phyloP scores from a whole-genome alignment of 2,797 vertebrate genomes.

The Enteromius paludinosus region DNA sequence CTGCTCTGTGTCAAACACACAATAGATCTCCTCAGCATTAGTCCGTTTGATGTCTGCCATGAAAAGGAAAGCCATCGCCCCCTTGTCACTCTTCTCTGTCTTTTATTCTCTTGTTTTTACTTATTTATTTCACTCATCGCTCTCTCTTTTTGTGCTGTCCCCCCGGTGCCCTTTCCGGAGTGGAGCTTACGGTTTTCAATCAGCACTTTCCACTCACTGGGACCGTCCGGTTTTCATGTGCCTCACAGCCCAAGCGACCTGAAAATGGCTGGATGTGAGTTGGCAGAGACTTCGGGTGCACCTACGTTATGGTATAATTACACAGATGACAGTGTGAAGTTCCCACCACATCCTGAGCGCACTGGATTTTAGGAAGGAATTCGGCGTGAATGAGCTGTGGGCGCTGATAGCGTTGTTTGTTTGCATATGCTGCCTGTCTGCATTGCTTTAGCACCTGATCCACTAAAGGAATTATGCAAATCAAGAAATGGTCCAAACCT shows the following conservation, averaged over 20 bases:
- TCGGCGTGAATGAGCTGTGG: neutral
- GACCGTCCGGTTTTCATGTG: constrained; percentile 16
- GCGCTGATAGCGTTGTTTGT: neutral
- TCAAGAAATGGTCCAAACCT: neutral
- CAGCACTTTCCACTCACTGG: constrained; percentile 73
- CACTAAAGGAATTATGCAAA: neutral
- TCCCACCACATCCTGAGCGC: neutral
- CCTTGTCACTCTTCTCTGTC: constrained; percentile 45
- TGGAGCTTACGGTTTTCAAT: constrained; percentile 65
- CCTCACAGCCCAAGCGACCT: neutral
- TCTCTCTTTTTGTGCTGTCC: constrained; percentile 67
- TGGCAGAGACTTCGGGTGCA: neutral
- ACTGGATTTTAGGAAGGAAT: neutral
- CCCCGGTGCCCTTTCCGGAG: constrained; percentile 64
- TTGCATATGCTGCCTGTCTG: neutral
- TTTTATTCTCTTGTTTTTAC: constrained; percentile 60
- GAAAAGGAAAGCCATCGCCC: constrained; percentile 45
- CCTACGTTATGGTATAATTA: neutral
- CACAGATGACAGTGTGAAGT: constrained; percentile 2
- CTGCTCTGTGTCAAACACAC: constrained; percentile 56
- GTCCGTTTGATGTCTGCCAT: constrained; percentile 58
- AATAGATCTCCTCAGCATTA: constrained; percentile 61
- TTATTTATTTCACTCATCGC: constrained; percentile 68
- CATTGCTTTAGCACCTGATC: constrained; percentile 2
- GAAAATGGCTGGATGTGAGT: neutral